Base-by-base conservation (phyloP, 37 sponge, comb jelly and placozoan species). In the Petrosia ficiformis region DNA sequence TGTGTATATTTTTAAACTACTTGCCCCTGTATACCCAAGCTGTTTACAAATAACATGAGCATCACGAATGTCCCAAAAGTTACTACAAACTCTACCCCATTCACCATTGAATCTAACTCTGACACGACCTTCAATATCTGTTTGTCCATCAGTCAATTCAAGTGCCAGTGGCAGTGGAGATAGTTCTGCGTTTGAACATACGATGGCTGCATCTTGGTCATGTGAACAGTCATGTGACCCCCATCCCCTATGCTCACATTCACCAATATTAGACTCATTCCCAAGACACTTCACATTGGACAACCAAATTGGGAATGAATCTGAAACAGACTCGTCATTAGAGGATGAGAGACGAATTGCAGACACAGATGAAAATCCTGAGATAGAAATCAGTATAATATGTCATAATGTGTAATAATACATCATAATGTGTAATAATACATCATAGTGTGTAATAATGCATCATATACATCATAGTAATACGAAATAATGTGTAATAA, bases 241-340 rank as follows among this genome's bases (percentile, higher is more conserved):
- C 57, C 57, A 74, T 28, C 60, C 60, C n/a, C 30, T 28, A 34
- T 74, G 32, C 3, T 24, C 24, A 39, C 75, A 74, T 33, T 34
- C 35, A 10, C 25, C 35, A 24, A 74, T n/a, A 57, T 57, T 57
- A 5, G 59, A 24, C 59, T 74, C 75, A 57, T 56, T 56, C 58
- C 75, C 75, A 25, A 30, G 38, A 57, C 75, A 74, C 6, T 74
- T 14, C 28, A 74, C 16, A 26, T 74, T 74, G 16, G 41, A 43
- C 38, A 74, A 74, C 75, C 75, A 74, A 5, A 74, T 31, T 42
- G 72, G 69, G 8, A 68, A 37, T 3, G 69, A 32, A 31, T 68
- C 39, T 26, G 32, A 24, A 33, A 31, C 3, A 4, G 16, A 19
- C 14, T 19, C 10, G 54, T 16, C 16, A 16, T 48, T 48, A 19